Conservation (phyloP, 2,888 invertebrate species). For the Ametastegia equiseti region DNA sequence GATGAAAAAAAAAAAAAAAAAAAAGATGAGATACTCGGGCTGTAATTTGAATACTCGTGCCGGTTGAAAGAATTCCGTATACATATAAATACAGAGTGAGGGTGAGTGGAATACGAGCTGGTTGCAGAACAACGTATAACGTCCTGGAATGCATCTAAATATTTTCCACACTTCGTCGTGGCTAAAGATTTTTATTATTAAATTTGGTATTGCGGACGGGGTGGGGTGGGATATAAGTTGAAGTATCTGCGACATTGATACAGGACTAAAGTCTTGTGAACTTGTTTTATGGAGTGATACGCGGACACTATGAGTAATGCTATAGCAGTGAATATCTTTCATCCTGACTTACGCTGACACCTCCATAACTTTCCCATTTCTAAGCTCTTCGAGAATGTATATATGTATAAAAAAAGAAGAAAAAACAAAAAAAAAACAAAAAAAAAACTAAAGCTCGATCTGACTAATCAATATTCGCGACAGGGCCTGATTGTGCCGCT, state of each 20-base stretch:
- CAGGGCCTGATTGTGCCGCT: slow-evolving; percentile 48
- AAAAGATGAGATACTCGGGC: not conserved
- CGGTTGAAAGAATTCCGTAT: slow-evolving; percentile 8
- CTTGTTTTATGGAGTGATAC: slow-evolving; percentile 28
- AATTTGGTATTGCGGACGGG: not conserved
- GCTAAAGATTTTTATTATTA: slow-evolving; percentile 4
- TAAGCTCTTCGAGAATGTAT: not conserved
- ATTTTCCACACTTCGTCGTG: not conserved
- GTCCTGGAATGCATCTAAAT: slow-evolving; percentile 15
- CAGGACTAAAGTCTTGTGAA: slow-evolving; percentile 4
- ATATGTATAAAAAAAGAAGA: not conserved
- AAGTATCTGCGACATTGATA: not conserved
- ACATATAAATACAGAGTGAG: not conserved
- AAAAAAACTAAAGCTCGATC: slow-evolving; percentile 5
- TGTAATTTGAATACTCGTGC: slow-evolving; percentile 26
- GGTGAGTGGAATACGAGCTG: not conserved
- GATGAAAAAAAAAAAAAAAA: not conserved
- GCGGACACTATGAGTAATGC: slow-evolving; percentile 31
- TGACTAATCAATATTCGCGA: slow-evolving; percentile 51
- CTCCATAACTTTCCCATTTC: not conserved
- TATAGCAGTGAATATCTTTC: slow-evolving; percentile 11
- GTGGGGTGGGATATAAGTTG: not conserved
- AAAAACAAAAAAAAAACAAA: not conserved
- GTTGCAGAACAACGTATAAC: not conserved
- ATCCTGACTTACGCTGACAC: slow-evolving; percentile 13